Conservation (phyloP, 2,888 invertebrate species). For the Listrodromus nycthemerus region DNA sequence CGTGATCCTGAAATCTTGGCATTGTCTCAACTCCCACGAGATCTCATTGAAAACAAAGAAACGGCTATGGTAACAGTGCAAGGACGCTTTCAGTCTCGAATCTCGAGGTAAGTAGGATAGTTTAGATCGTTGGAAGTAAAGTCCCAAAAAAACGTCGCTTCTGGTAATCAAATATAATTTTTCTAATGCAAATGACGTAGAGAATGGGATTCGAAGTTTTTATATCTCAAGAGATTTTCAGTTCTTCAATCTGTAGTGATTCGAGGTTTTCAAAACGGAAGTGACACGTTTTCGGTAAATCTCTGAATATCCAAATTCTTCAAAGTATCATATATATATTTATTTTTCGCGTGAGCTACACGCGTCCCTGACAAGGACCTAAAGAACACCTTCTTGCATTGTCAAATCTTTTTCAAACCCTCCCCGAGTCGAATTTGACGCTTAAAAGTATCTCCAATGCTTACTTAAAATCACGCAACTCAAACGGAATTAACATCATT, state of each 20-base stretch:
- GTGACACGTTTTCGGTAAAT: neutral
- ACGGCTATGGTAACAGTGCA: constrained; percentile 75
- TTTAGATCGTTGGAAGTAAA: too few relatives aligned
- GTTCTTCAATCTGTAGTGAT: too few relatives aligned
- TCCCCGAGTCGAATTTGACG: neutral
- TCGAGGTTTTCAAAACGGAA: neutral
- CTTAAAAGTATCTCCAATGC: neutral
- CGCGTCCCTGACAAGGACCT: neutral
- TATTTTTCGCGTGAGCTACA: neutral
- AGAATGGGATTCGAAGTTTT: too few relatives aligned
- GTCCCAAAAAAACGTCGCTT: too few relatives aligned
- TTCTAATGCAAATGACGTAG: too few relatives aligned
- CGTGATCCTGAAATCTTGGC: constrained; percentile 71
- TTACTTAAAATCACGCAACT: neutral
- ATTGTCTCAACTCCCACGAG: constrained; percentile 46
- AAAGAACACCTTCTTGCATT: neutral
- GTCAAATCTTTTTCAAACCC: neutral
- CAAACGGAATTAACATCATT: neutral
- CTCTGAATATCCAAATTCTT: neutral
- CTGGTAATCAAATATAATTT: too few relatives aligned
- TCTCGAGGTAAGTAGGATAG: constrained; percentile 51
- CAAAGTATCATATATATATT: neutral
- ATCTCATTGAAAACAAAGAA: constrained; percentile 35
- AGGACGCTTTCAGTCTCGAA: constrained; percentile 75
- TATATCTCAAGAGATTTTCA: too few relatives aligned